Percentiles rank a stretch among this genome's conserved stretches.
Evolutionary conservation across 2,797 vertebrate species (phyloP).

Genomic region (Lepus oiostolus): DNA sequence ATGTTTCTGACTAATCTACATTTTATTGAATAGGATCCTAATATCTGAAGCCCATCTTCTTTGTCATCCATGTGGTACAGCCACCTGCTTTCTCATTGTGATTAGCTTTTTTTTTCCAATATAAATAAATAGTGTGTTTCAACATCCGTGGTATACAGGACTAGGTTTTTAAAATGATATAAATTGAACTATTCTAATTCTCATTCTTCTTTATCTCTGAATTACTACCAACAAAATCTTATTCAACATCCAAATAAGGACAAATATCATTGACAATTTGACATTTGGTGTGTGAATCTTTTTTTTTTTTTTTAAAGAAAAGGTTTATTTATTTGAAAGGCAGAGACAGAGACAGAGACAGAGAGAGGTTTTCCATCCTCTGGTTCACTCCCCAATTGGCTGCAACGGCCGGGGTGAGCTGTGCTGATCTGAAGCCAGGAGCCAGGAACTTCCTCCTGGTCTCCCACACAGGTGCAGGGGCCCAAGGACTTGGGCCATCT

Average conservation of each 20-base stretch:
- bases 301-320: background rate
- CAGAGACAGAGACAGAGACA: no score
- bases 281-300: background rate
- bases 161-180: background rate
- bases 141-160: background rate
- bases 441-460: background rate
- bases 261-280: background rate
- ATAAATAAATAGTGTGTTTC: constrained; percentile 28
- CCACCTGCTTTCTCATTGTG: constrained; percentile 12
- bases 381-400: no score
- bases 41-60: background rate
- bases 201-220: constrained; percentile 19
- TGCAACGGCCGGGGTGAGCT: no score
- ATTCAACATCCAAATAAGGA: background rate
- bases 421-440: no score
- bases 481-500: no score
- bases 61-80: constrained; percentile 21
- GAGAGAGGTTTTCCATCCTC: background rate
- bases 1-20: background rate
- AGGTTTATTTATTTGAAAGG: background rate
- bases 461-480: background rate
- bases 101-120: constrained; percentile 56
- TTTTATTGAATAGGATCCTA: constrained; percentile 55
- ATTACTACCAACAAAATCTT: background rate
- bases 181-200: background rate